Conservation (phyloP, 2,888 invertebrate genomes). For the Drosophila quinaria region DNA sequence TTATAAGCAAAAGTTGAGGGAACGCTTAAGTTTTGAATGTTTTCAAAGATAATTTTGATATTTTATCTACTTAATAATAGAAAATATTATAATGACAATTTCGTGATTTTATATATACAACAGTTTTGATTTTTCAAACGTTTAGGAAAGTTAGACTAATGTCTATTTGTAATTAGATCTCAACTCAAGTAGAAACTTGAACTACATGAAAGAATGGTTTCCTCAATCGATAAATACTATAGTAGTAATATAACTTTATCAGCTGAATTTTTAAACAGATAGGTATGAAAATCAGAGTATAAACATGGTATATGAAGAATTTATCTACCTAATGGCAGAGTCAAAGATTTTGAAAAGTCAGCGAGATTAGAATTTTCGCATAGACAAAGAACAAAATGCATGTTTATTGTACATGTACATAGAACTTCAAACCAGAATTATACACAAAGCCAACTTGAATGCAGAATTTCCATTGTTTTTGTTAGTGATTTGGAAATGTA, state of each 20-base stretch:
- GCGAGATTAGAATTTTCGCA: slow-evolving; percentile 11
- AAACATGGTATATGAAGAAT: background rate
- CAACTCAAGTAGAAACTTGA: background rate
- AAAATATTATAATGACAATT: too few relatives aligned
- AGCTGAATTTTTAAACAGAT: background rate
- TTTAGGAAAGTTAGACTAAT: too few relatives aligned
- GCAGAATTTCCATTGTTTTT: slow-evolving; percentile 21
- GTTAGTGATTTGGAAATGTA: slow-evolving; percentile 20
- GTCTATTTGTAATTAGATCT: too few relatives aligned
- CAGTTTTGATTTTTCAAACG: too few relatives aligned
- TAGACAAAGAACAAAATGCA: background rate
- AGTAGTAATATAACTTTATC: background rate
- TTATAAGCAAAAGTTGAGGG: background rate
- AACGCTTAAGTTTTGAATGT: background rate
- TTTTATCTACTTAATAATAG: too few relatives aligned
- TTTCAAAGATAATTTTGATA: too few relatives aligned
- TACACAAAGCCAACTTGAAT: slow-evolving; percentile 1
- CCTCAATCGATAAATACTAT: background rate
- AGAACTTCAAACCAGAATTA: background rate
- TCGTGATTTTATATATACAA: too few relatives aligned
- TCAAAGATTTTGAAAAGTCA: background rate
- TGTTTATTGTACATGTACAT: background rate
- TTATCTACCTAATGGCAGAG: background rate
- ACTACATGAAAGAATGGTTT: background rate
- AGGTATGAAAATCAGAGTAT: background rate